phyloP scores from a whole-genome alignment of 2,888 invertebrate genomes.

The Aphidoletes aphidimyza region DNA sequence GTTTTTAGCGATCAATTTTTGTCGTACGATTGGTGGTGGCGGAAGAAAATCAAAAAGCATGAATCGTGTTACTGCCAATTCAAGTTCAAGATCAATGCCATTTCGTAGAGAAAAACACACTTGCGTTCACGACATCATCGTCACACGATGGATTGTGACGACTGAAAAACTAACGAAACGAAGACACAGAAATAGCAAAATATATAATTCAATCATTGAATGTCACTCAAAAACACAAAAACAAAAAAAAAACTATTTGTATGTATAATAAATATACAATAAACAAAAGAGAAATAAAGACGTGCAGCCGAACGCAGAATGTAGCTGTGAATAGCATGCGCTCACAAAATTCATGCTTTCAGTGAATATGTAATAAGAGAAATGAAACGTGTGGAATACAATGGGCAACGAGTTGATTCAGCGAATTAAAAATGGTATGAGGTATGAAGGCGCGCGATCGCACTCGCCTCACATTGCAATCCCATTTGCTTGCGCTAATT shows the following conservation, averaged over 20 bases:
- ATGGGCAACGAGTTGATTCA: neutral
- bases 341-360: slow-evolving; percentile 36
- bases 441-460: neutral
- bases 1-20: no score
- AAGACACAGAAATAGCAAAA: neutral
- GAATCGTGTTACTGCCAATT: neutral
- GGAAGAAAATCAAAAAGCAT: neutral
- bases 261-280: no score
- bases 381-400: slow-evolving; percentile 17
- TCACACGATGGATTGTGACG: neutral
- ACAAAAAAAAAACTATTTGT: no score
- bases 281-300: neutral
- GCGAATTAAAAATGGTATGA: neutral
- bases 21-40: no score
- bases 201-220: neutral
- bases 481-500: neutral
- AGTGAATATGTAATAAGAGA: slow-evolving; percentile 42
- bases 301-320: neutral
- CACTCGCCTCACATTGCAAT: no score
- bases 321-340: no score
- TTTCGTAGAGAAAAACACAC: neutral
- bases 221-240: slow-evolving; percentile 31
- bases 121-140: neutral
- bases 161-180: neutral
- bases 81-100: slow-evolving; percentile 48